Evolutionary conservation across 2,888 invertebrate genomes (phyloP), one percentile per base, ranked within the genome.

Genomic region (Gerris lacustris): DNA sequence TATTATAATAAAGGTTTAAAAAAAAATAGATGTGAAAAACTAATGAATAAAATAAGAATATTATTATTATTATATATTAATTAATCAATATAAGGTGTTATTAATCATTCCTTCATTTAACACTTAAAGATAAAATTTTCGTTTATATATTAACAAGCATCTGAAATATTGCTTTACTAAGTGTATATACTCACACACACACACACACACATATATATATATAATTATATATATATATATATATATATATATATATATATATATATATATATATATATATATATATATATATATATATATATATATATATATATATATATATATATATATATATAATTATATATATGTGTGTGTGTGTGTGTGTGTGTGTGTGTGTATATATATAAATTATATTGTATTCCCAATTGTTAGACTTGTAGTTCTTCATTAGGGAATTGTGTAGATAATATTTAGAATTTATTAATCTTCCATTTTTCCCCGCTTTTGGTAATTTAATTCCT

Each of bases 141-240:
- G n/a, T n/a, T n/a, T n/a, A n/a, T n/a, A n/a, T n/a, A n/a, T n/a
- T n/a, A n/a, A n/a, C n/a, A n/a, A n/a, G n/a, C n/a, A n/a, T n/a
- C n/a, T n/a, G n/a, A n/a, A n/a, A n/a, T n/a, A n/a, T n/a, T n/a
- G n/a, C n/a, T n/a, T n/a, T n/a, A n/a, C n/a, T n/a, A n/a, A n/a
- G n/a, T n/a, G n/a, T n/a, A n/a, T n/a, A n/a, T n/a, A n/a, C n/a
- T n/a, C n/a, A n/a, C n/a, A 47, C 11, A 47, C 11, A 47, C 47
- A 47, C 11, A 47, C 11, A 47, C 11, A 47, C 11, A 47, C 11
- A 47, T 47, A 47, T 47, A 47, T 47, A 47, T 47, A 47, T 47
- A 47, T 47, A 47, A 47, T 47, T 47, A 47, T 47, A 47, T 47
- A 47, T 47, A 47, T 47, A 47, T 47, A 47, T 47, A 47, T 47